Conservation (phyloP, 2,113 vertebrate species). For the Chaetodon auriga region DNA sequence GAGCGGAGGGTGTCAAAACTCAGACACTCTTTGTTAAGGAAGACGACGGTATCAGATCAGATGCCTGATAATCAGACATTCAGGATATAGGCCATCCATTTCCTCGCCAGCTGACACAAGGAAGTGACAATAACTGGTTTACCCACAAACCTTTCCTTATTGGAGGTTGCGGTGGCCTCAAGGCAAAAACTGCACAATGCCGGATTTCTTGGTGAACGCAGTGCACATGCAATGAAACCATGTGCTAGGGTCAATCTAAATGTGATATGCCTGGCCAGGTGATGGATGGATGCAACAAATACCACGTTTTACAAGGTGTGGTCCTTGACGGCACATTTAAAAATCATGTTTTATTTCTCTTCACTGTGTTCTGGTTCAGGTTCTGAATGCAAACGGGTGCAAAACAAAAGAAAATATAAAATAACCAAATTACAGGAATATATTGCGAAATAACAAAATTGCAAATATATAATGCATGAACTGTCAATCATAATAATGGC, state of each 20-base stretch:
- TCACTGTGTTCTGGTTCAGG: not conserved
- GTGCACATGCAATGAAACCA: not conserved
- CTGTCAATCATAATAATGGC: no score
- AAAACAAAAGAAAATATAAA: no score
- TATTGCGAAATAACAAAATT: no score
- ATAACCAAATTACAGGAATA: no score
- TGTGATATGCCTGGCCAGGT: not conserved
- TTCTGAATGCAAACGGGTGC: not conserved
- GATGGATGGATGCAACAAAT: not conserved
- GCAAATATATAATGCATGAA: no score
- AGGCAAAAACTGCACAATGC: not conserved
- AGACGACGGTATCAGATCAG: not conserved
- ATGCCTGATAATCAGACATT: not conserved
- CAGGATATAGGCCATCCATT: not conserved
- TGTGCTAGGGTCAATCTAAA: no score
- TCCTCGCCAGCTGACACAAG: constrained; percentile 30
- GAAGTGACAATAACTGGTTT: constrained; percentile 50
- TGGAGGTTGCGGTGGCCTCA: not conserved
- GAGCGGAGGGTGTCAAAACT: not conserved
- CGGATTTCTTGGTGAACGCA: not conserved
- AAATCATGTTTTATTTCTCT: not conserved
- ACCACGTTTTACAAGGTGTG: not conserved
- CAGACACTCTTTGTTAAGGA: constrained; percentile 20
- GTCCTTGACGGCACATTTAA: not conserved
- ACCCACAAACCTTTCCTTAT: not conserved